A percentile compares a stretch with the other conserved stretches of the same genome.
These are phyloP conservation scores for Eupithecia exiguata DNA, from an alignment of 2,888 invertebrate genomes.

Conservation along the genomic window DNA sequence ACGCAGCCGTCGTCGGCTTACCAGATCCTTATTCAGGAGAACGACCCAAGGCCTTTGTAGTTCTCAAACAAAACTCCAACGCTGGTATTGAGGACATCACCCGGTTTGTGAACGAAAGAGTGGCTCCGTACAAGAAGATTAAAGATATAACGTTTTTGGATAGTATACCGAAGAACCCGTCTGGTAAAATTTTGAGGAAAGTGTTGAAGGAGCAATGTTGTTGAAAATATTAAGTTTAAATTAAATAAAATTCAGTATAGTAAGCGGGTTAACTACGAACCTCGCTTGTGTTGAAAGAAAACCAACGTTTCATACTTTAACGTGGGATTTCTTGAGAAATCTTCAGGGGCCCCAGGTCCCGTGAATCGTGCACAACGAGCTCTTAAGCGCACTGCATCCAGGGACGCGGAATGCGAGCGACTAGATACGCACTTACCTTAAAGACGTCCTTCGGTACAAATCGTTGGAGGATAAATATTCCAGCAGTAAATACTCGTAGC, in stretches of 20 bases:
- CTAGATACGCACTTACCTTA: too few relatives aligned
- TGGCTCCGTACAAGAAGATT: constrained; percentile 90
- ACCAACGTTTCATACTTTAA: too few relatives aligned
- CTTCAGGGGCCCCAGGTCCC: too few relatives aligned
- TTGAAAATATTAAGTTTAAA: neutral
- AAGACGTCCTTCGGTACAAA: too few relatives aligned
- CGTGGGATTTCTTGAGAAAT: too few relatives aligned
- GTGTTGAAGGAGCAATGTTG: constrained; percentile 71
- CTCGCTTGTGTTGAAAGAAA: too few relatives aligned
- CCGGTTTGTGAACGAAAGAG: constrained; percentile 86
- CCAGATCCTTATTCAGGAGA: constrained; percentile 88
- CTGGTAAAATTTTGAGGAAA: constrained; percentile 90
- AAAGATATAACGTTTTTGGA: constrained; percentile 86
- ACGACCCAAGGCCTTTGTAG: constrained; percentile 89
- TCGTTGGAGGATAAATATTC: too few relatives aligned
- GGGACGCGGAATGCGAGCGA: too few relatives aligned
- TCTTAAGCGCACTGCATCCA: too few relatives aligned
- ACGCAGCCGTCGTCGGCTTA: constrained; percentile 93
- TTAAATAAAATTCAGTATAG: neutral
- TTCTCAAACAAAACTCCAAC: constrained; percentile 75
- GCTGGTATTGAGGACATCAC: constrained; percentile 83
- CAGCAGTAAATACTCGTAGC: too few relatives aligned
- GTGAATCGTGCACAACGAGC: too few relatives aligned
- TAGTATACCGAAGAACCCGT: constrained; percentile 88
- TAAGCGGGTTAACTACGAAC: too few relatives aligned